Conservation (phyloP, 2,888 invertebrate species). For the Octonoba sinensis region DNA sequence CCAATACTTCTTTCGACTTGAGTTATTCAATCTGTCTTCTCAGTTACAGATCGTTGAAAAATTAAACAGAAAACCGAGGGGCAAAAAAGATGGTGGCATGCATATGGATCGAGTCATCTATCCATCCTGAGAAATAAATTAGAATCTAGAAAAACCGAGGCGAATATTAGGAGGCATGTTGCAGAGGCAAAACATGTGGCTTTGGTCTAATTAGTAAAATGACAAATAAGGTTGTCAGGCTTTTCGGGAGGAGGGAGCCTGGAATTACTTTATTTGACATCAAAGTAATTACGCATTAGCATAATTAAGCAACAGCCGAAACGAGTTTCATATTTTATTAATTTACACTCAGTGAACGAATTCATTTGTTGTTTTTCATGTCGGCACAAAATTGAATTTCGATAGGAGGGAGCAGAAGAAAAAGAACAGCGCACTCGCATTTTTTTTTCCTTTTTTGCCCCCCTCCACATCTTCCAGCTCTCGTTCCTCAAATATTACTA, state of each 20-base stretch:
- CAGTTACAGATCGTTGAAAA: not conserved
- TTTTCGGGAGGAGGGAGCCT: conserved; percentile 55
- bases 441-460: conserved; percentile 27
- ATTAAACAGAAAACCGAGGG: not conserved
- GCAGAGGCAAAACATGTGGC: conserved; percentile 62
- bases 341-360: conserved; percentile 61
- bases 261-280: conserved; percentile 65
- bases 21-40: not conserved
- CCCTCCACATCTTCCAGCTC: conserved; percentile 1
- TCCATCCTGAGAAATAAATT: not conserved
- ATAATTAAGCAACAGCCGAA: conserved; percentile 65
- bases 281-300: conserved; percentile 65
- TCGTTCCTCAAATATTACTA: conserved; percentile 27
- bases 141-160: conserved; percentile 17
- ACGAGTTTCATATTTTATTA: conserved; percentile 65
- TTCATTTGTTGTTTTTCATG: conserved; percentile 64
- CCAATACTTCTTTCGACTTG: not conserved
- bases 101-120: not conserved
- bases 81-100: not conserved
- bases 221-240: conserved; percentile 63
- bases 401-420: conserved; percentile 45
- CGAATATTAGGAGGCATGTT: conserved; percentile 47
- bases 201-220: conserved; percentile 65
- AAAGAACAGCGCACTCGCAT: conserved; percentile 31
- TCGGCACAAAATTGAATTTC: conserved; percentile 64